These are phyloP conservation scores for Globicephala melas DNA, from an alignment of 2,113 vertebrate genomes.

Conservation along the genomic window DNA sequence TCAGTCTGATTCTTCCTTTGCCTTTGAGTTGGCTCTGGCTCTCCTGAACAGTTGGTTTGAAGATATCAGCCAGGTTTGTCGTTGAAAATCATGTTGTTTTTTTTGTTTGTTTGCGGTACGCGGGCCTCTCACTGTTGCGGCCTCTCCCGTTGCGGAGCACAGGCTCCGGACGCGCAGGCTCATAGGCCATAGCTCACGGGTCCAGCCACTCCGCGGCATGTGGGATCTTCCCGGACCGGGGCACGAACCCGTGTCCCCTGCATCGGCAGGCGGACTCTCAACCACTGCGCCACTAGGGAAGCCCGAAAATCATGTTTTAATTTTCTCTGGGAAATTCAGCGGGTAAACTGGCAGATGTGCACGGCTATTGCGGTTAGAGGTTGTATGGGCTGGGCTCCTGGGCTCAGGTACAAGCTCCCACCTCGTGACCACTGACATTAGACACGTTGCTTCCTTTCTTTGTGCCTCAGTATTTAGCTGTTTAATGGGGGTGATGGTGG, in stretches of 20 bases:
- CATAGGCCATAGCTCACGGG: too few species aligned
- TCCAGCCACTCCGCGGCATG: too few species aligned
- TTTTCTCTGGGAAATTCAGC: neutral
- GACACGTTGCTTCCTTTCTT: neutral
- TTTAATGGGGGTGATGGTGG: neutral
- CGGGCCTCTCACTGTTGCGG: too few species aligned
- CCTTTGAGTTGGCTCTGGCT: neutral
- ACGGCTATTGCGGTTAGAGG: rapidly evolving
- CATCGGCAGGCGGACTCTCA: too few species aligned
- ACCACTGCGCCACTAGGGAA: too few species aligned
- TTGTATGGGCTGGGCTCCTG: rapidly evolving
- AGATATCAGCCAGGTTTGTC: neutral
- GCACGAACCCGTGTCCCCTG: too few species aligned
- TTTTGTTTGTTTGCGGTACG: too few species aligned
- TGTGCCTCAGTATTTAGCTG: neutral
- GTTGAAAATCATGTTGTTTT: neutral
- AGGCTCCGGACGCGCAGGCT: too few species aligned
- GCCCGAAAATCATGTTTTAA: neutral
- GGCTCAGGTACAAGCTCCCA: neutral
- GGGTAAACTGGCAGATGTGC: neutral
- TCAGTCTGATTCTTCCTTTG: neutral
- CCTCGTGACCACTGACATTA: neutral
- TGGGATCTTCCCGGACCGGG: too few species aligned
- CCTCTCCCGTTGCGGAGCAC: too few species aligned
- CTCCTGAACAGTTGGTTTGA: neutral